Conservation (phyloP, 2,113 vertebrate genomes). For the Terrapene triunguis region DNA sequence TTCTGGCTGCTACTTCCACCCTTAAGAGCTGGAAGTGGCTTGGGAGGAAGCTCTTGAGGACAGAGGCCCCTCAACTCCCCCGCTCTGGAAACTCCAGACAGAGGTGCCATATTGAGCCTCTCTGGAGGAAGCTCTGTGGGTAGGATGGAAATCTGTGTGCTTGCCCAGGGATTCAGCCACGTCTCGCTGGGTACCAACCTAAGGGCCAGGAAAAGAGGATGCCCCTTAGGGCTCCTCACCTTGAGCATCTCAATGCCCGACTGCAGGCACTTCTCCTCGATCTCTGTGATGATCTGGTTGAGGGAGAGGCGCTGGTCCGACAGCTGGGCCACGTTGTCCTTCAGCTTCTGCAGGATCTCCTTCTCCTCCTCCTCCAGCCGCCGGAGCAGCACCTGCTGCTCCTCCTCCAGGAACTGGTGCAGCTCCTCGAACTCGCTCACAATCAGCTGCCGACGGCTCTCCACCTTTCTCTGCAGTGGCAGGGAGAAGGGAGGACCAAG, state of each 20-base stretch:
- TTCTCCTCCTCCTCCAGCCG: conserved; percentile 74
- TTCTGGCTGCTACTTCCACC: background rate
- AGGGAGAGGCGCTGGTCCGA: conserved; percentile 68
- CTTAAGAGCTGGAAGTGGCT: background rate
- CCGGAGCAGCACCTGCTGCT: conserved; percentile 68
- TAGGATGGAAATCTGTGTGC: background rate
- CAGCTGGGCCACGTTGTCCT: conserved; percentile 67
- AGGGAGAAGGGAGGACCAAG: background rate
- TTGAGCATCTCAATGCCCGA: conserved; percentile 77
- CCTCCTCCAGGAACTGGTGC: conserved; percentile 84
- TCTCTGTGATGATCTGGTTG: conserved; percentile 67
- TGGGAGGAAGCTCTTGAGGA: background rate
- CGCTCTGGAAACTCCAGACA: background rate
- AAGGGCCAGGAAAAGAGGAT: background rate
- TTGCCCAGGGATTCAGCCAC: background rate
- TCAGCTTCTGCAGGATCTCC: conserved; percentile 72
- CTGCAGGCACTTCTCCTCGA: conserved; percentile 78
- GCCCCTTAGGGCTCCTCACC: conserved; percentile 33
- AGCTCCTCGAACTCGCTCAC: conserved; percentile 90
- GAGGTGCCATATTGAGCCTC: background rate
- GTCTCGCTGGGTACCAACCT: background rate
- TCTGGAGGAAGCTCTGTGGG: background rate
- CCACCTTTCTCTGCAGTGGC: conserved; percentile 84
- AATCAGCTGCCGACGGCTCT: conserved; percentile 88
- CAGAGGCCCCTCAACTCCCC: background rate